These are phyloP conservation scores for Cryptoblepharus egeriae DNA, from an alignment of 2,797 vertebrate species.

Conservation along the genomic window DNA sequence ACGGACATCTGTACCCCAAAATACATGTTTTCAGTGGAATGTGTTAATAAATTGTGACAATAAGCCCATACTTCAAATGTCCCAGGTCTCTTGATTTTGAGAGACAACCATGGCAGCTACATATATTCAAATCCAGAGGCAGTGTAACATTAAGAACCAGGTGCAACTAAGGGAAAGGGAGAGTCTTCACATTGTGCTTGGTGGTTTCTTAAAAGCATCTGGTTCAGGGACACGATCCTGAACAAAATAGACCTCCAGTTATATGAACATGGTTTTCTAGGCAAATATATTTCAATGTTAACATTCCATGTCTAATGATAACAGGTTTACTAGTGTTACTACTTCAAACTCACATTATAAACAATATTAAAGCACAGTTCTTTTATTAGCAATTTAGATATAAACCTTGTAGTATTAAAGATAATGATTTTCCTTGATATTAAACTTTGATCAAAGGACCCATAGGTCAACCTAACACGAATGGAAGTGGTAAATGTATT, in stretches of 20 bases:
- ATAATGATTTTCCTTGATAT: conserved; percentile 2
- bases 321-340: not conserved
- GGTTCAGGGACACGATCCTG: no score
- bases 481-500: not conserved
- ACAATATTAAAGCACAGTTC: conserved; percentile 1
- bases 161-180: no score
- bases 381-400: not conserved
- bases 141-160: no score
- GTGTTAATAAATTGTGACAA: not conserved
- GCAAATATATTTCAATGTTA: not conserved
- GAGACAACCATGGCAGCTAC: not conserved
- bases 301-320: not conserved
- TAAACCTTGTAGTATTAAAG: conserved; percentile 13
- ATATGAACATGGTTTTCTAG: not conserved
- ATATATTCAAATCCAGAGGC: no score
- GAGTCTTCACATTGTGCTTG: no score
- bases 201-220: no score
- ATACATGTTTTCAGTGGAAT: not conserved
- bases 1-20: no score
- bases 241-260: no score
- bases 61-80: not conserved
- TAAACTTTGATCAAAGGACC: not conserved
- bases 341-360: not conserved
- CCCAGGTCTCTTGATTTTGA: not conserved
- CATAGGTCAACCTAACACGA: not conserved